These are phyloP conservation scores for Porites rus DNA, from an alignment of 92 coral and sea anemone genomes.

Conservation along the genomic window DNA sequence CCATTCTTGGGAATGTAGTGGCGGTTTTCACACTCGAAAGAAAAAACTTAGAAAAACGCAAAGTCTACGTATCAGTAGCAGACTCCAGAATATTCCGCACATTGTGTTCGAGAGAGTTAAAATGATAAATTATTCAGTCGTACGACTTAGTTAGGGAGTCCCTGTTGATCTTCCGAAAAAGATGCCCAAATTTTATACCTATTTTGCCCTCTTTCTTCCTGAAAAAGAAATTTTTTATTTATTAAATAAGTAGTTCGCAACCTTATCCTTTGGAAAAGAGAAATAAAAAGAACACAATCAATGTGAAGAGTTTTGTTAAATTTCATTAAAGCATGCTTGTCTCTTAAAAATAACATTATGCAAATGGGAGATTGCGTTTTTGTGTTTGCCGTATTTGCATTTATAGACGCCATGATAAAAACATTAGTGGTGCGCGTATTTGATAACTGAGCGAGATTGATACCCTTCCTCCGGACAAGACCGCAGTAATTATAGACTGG, in stretches of 20 bases:
- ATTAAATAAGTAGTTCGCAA: neutral
- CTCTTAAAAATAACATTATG: conserved; percentile 20
- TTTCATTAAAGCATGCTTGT: neutral
- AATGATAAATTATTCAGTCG: conserved; percentile 28
- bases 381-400: neutral
- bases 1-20: neutral
- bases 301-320: neutral
- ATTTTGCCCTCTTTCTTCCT: neutral
- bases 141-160: neutral
- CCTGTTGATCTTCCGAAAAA: neutral
- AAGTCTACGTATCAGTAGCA: neutral
- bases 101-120: neutral
- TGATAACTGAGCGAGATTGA: neutral
- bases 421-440: neutral
- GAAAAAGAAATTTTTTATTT: neutral
- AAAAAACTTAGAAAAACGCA: neutral
- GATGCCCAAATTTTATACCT: neutral
- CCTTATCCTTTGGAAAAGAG: neutral
- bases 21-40: neutral
- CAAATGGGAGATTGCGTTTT: conserved; percentile 2
- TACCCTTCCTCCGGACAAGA: too few relatives aligned
- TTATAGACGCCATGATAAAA: neutral
- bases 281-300: neutral
- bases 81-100: neutral
- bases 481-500: too few relatives aligned